Evolutionary conservation across 2,113 vertebrate genomes (phyloP).

Genomic region (Heptranchias perlo): DNA sequence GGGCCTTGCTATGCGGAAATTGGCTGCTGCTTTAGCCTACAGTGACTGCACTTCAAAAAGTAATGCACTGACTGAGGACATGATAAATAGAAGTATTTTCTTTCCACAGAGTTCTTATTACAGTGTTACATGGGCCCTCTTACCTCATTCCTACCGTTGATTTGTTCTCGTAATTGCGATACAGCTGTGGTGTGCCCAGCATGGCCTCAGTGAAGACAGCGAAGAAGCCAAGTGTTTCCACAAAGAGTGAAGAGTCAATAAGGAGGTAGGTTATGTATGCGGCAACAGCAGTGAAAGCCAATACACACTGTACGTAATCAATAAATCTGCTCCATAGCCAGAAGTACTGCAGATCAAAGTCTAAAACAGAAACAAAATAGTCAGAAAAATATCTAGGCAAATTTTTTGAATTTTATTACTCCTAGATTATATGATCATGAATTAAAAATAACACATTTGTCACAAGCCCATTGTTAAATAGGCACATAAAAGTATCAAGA

Average conservation of each 20-base stretch:
- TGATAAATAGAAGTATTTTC: not conserved
- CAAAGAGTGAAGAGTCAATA: constrained; percentile 79
- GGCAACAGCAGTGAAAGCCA: constrained; percentile 76
- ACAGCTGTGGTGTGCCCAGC: constrained; percentile 86
- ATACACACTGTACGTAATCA: constrained; percentile 87
- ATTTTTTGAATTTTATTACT: not conserved
- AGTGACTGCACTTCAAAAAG: not conserved
- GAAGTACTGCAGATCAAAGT: constrained; percentile 86
- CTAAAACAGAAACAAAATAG: constrained; percentile 55
- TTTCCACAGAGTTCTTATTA: not conserved
- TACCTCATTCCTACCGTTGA: constrained; percentile 98
- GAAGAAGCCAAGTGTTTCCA: constrained; percentile 87
- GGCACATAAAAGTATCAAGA: not conserved
- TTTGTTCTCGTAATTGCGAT: constrained; percentile 83
- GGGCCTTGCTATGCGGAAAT: not conserved
- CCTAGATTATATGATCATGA: not conserved
- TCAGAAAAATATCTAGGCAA: not conserved
- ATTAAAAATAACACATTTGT: not conserved
- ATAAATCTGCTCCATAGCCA: constrained; percentile 90
- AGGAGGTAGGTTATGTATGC: constrained; percentile 87
- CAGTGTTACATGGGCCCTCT: not conserved
- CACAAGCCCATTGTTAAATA: not conserved
- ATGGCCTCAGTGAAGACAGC: constrained; percentile 90
- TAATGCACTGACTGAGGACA: too few species aligned
- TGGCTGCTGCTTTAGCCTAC: not conserved